These are phyloP conservation scores for Bufo gargarizans DNA, from an alignment of 2,113 vertebrate genomes.

Conservation along the genomic window DNA sequence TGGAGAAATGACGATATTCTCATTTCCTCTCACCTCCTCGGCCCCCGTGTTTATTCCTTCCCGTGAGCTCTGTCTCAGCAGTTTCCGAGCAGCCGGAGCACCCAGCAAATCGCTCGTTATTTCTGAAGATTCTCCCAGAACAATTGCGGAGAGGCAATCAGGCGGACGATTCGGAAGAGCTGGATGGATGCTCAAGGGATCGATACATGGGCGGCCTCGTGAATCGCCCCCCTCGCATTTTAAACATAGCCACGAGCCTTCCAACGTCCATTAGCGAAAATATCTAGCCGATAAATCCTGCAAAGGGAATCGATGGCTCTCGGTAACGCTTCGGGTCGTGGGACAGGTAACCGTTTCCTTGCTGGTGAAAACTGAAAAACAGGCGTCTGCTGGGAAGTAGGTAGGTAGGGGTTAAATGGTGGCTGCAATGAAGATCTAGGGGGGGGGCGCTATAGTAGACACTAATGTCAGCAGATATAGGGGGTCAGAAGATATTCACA, in stretches of 20 bases:
- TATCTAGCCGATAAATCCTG: slow-evolving; percentile 30
- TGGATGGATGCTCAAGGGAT: slow-evolving; percentile 28
- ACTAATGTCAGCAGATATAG: no score
- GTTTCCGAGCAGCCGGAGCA: neutral
- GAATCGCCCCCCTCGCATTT: neutral
- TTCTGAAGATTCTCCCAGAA: slow-evolving; percentile 6
- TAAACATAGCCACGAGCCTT: neutral
- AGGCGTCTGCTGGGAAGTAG: neutral
- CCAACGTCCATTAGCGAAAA: slow-evolving; percentile 41
- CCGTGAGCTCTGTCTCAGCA: slow-evolving; percentile 22
- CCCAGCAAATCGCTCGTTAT: neutral
- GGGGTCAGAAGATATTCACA: no score
- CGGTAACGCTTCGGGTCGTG: neutral
- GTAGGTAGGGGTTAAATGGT: neutral
- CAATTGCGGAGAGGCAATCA: slow-evolving; percentile 11
- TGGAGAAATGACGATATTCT: slow-evolving; percentile 9
- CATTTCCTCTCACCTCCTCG: neutral
- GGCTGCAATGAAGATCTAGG: neutral
- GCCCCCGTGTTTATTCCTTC: neutral
- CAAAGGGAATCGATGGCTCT: neutral
- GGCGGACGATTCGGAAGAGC: neutral
- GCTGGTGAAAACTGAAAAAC: neutral
- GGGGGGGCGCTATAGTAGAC: no score
- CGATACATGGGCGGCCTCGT: slow-evolving; percentile 26
- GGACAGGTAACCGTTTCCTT: neutral